phyloP scores from a whole-genome alignment of 2,797 vertebrate species.

The Dallia pectoralis region DNA sequence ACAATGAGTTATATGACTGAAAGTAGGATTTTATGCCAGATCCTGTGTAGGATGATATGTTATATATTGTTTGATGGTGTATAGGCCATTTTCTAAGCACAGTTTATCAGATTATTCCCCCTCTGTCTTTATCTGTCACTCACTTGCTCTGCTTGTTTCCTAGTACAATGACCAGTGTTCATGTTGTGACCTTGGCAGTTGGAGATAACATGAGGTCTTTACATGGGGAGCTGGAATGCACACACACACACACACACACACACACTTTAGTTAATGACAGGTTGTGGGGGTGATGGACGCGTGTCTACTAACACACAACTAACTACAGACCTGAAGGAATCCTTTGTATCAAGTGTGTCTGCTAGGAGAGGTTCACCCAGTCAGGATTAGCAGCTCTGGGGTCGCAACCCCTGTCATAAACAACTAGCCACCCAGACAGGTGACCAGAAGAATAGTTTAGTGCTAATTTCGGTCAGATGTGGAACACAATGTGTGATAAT shows the following conservation, averaged over 20 bases:
- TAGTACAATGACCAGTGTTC: slow-evolving; percentile 31
- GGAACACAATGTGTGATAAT: neutral
- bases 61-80: too few relatives aligned
- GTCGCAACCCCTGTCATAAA: neutral
- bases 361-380: neutral
- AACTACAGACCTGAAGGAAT: neutral
- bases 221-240: slow-evolving; percentile 22
- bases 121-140: neutral
- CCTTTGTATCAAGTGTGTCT: neutral
- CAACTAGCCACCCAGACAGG: neutral
- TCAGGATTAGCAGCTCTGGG: neutral
- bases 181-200: slow-evolving; percentile 37
- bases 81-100: too few relatives aligned
- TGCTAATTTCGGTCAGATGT: neutral
- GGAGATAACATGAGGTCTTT: slow-evolving; percentile 18
- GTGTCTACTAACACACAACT: neutral
- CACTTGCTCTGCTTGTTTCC: neutral
- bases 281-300: neutral
- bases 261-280: neutral
- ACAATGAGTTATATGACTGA: too few relatives aligned
- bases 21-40: too few relatives aligned
- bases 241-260: neutral
- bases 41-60: too few relatives aligned
- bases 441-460: neutral
- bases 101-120: too few relatives aligned